phyloP scores from a whole-genome alignment of 2,888 invertebrate genomes.

The Caenorhabditis sp. region DNA sequence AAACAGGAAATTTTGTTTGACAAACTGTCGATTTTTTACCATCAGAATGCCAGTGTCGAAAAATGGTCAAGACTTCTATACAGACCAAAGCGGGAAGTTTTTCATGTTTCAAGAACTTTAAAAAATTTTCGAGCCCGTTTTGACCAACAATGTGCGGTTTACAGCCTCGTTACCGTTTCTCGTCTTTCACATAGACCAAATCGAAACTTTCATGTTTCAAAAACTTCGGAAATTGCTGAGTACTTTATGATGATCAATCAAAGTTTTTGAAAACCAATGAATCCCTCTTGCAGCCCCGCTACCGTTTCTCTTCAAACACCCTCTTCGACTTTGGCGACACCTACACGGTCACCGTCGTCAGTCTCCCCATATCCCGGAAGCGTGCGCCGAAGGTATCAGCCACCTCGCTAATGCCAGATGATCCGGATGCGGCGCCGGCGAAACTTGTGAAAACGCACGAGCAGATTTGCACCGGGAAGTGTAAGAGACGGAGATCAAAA shows the following conservation, averaged over 20 bases:
- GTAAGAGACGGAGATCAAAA: constrained; percentile 2
- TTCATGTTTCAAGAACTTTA: too few species aligned
- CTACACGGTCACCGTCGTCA: constrained; percentile 76
- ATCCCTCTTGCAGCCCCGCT: constrained; percentile 77
- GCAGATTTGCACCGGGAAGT: constrained; percentile 38
- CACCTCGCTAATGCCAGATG: constrained; percentile 75
- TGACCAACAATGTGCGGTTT: too few species aligned
- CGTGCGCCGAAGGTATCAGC: constrained; percentile 67
- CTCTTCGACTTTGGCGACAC: constrained; percentile 77
- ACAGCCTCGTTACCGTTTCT: too few species aligned
- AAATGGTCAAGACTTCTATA: neutral
- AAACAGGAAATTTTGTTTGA: too few species aligned
- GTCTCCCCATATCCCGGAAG: constrained; percentile 69
- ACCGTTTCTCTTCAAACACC: constrained; percentile 80
- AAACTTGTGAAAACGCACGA: constrained; percentile 36
- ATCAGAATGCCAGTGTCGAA: too few species aligned
- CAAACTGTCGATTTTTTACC: too few species aligned
- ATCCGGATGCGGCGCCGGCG: constrained; percentile 73
- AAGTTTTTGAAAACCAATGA: neutral
- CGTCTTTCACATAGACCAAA: too few species aligned
- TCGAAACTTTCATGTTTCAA: too few species aligned
- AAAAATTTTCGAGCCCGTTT: too few species aligned
- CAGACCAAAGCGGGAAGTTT: too few species aligned
- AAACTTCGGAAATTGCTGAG: neutral
- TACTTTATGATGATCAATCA: constrained; percentile 7